Conservation (phyloP, 2,888 invertebrate genomes). For the Mayetiola destructor region DNA sequence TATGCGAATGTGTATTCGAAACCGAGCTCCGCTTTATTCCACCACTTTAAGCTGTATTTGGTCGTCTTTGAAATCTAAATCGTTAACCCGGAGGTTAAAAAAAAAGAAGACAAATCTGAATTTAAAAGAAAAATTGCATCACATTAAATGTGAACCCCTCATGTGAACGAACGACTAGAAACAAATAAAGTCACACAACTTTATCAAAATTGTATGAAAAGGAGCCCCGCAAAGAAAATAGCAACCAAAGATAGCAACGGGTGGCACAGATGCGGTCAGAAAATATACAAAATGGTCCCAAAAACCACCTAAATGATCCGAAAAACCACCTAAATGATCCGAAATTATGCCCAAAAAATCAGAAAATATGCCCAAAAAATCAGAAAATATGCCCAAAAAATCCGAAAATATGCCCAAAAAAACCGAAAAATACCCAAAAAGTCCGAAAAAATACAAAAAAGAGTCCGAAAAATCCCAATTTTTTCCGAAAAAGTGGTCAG, state of each 20-base stretch:
- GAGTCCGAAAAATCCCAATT: too few species aligned
- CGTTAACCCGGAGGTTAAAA: not conserved
- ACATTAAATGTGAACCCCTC: slow-evolving; percentile 10
- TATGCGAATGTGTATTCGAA: not conserved
- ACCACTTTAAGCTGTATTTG: not conserved
- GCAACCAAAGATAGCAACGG: not conserved
- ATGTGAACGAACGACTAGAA: slow-evolving; percentile 1
- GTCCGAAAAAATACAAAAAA: too few species aligned
- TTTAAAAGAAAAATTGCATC: not conserved
- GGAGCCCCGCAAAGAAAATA: not conserved
- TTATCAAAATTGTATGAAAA: slow-evolving; percentile 1
- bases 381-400: too few species aligned
- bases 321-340: too few species aligned
- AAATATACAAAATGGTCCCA: not conserved
- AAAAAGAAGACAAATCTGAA: not conserved
- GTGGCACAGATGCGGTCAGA: too few species aligned
- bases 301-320: too few species aligned
- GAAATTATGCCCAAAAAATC: too few species aligned
- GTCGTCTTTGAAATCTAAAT: not conserved
- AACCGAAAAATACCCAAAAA: too few species aligned
- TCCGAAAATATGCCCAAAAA: too few species aligned
- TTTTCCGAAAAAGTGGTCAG: too few species aligned
- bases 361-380: too few species aligned
- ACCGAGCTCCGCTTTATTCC: not conserved
- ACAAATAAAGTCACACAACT: slow-evolving; percentile 8